Evolutionary conservation across 1,140 invertebrate species (phyloP).

Genomic region (Eciton burchellii): DNA sequence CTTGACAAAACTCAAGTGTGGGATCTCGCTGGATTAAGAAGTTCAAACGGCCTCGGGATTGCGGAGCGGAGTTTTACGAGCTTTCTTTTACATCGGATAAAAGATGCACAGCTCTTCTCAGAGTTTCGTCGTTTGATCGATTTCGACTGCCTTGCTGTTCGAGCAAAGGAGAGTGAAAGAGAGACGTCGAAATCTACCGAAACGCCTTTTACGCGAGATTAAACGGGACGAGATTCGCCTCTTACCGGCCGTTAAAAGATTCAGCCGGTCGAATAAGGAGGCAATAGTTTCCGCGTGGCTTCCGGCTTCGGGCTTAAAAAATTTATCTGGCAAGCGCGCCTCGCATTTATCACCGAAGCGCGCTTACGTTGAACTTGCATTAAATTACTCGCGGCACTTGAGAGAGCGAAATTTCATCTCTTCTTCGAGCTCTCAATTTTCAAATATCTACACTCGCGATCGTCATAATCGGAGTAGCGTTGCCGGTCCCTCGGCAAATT

Average conservation of each 20-base stretch:
- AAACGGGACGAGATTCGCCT: conserved; percentile 56
- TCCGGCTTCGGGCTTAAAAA: conserved; percentile 39
- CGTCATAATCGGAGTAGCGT: too few relatives aligned
- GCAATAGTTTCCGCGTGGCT: conserved; percentile 41
- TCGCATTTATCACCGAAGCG: conserved; percentile 1
- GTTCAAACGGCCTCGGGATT: conserved; percentile 20
- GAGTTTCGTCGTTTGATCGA: conserved; percentile 49
- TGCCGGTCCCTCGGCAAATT: too few relatives aligned
- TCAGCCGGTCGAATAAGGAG: conserved; percentile 48
- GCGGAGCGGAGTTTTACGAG: conserved; percentile 27
- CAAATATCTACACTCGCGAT: too few relatives aligned
- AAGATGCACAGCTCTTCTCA: conserved; percentile 35
- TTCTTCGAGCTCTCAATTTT: too few relatives aligned
- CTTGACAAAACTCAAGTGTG: conserved; percentile 3
- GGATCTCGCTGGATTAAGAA: not conserved
- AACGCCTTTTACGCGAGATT: conserved; percentile 45
- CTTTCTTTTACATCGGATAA: conserved; percentile 53
- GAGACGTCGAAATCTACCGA: conserved; percentile 17
- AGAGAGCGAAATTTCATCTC: too few relatives aligned
- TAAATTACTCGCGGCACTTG: not conserved
- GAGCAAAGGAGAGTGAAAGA: not conserved
- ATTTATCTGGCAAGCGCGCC: conserved; percentile 27
- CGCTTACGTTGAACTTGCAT: not conserved
- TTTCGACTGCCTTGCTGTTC: conserved; percentile 20
- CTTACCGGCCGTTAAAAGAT: conserved; percentile 57